These are phyloP conservation scores for Drosophila murphyi DNA, from an alignment of 1,140 invertebrate species.

Conservation along the genomic window DNA sequence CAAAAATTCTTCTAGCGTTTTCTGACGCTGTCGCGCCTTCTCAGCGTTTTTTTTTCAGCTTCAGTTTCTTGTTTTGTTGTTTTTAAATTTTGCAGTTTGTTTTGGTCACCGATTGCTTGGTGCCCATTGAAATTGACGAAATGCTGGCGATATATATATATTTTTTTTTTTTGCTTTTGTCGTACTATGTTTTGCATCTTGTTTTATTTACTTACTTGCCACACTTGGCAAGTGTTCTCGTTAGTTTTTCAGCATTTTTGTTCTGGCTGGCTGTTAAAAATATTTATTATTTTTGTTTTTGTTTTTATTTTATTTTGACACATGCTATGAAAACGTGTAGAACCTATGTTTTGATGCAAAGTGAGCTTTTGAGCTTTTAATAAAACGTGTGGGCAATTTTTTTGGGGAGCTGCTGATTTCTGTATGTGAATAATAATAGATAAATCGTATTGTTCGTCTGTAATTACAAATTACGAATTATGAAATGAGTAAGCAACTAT, in stretches of 20 bases:
- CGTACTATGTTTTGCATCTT: neutral
- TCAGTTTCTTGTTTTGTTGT: slow-evolving; percentile 13
- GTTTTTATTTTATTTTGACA: slow-evolving; percentile 46
- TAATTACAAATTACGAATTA: too few species aligned
- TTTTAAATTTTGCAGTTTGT: slow-evolving; percentile 27
- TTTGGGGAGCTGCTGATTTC: neutral
- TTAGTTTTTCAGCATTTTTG: slow-evolving; percentile 18
- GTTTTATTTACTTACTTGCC: slow-evolving; percentile 19
- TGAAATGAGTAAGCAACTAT: too few species aligned
- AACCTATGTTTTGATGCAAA: slow-evolving; percentile 40
- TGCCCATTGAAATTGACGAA: slow-evolving; percentile 46
- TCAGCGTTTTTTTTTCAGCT: slow-evolving; percentile 4
- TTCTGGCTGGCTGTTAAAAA: neutral
- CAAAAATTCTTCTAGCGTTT: slow-evolving; percentile 61
- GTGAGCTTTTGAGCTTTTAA: slow-evolving; percentile 12
- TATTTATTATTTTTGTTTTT: slow-evolving; percentile 23
- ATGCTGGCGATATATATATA: too few species aligned
- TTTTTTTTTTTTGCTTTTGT: neutral
- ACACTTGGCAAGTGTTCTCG: slow-evolving; percentile 56
- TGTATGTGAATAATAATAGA: neutral
- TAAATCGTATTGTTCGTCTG: too few species aligned
- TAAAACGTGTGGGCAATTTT: slow-evolving; percentile 16
- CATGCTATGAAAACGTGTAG: slow-evolving; percentile 64
- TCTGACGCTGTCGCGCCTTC: slow-evolving; percentile 31
- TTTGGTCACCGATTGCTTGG: slow-evolving; percentile 39